These are phyloP conservation scores for Falco rusticolus DNA, from an alignment of 2,797 vertebrate genomes.

Conservation along the genomic window DNA sequence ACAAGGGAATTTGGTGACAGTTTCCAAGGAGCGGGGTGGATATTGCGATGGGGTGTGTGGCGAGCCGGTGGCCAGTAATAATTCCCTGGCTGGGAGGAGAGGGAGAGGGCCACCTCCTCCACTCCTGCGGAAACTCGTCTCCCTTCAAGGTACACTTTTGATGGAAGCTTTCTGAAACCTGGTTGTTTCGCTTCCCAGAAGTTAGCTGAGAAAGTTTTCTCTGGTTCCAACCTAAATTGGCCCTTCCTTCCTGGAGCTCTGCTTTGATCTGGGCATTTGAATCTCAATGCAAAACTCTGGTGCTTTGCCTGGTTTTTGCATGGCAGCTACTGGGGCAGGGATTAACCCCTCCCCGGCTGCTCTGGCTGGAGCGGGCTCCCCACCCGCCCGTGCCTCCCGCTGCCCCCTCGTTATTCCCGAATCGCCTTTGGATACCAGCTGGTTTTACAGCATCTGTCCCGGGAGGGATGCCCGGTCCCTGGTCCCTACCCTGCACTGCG, in stretches of 20 bases:
- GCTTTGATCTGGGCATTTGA: slow-evolving; percentile 64
- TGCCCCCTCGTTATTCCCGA: fast-evolving
- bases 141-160: background rate
- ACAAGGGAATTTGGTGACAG: background rate
- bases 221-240: slow-evolving; percentile 57
- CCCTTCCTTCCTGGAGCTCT: slow-evolving; percentile 55
- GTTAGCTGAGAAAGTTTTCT: slow-evolving; percentile 56
- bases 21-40: background rate
- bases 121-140: background rate
- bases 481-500: background rate
- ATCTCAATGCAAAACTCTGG: slow-evolving; percentile 2
- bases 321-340: background rate
- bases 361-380: background rate
- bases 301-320: background rate
- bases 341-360: background rate
- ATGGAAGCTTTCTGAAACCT: slow-evolving; percentile 17
- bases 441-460: background rate
- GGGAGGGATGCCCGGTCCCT: fast-evolving
- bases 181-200: slow-evolving; percentile 55
- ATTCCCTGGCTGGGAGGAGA: background rate
- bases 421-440: background rate
- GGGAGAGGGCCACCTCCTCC: background rate
- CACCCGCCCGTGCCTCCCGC: fast-evolving
- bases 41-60: background rate
- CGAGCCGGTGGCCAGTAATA: background rate